phyloP scores from a whole-genome alignment of 2,797 vertebrate species.

The Hippopotamyrus pictus region DNA sequence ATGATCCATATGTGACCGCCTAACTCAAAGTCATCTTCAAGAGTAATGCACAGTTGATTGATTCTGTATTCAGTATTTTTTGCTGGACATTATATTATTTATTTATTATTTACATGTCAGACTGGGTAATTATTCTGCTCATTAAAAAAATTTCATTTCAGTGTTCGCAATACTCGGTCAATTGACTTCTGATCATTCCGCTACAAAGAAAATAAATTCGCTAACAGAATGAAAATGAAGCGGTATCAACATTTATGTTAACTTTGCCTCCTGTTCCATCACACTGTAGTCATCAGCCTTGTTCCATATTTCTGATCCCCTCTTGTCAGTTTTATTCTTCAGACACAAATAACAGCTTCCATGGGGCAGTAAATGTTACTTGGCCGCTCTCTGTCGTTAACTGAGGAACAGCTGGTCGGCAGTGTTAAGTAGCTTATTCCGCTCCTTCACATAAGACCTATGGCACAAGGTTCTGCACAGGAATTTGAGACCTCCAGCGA shows the following conservation, averaged over 20 bases:
- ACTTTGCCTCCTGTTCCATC: constrained; percentile 31
- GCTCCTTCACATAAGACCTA: constrained; percentile 16
- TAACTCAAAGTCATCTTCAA: neutral
- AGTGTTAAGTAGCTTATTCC: neutral
- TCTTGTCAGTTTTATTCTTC: constrained; percentile 8
- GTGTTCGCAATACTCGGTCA: constrained; percentile 34
- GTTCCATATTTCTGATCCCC: neutral
- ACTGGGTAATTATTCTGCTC: neutral
- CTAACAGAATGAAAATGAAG: constrained; percentile 46
- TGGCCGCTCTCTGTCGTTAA: neutral
- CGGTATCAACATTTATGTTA: constrained; percentile 51
- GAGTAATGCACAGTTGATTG: neutral
- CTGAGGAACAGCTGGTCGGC: neutral
- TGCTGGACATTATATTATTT: neutral
- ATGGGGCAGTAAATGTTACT: constrained; percentile 22
- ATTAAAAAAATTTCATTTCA: neutral
- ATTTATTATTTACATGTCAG: neutral
- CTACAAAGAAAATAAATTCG: constrained; percentile 32
- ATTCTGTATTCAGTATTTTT: neutral
- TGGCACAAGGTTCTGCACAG: constrained; percentile 26
- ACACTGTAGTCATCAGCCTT: constrained; percentile 32
- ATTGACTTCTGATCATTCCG: constrained; percentile 27
- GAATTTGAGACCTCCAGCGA: constrained; percentile 34
- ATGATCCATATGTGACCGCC: neutral
- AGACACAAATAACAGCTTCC: neutral